These are phyloP conservation scores for Archegozetes longisetosus DNA, from an alignment of 1,140 invertebrate genomes.

Conservation along the genomic window DNA sequence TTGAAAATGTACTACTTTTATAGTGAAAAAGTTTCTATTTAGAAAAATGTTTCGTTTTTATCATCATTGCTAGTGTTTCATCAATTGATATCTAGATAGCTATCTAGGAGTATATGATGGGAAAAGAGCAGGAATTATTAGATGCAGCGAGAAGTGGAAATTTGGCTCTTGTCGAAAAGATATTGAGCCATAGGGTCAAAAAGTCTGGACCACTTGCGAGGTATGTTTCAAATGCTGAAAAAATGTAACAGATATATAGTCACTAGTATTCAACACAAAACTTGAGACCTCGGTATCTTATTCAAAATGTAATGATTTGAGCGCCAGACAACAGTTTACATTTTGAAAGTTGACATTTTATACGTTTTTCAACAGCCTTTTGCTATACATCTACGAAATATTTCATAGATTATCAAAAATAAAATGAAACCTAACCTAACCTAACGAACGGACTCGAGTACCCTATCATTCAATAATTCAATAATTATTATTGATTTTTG, in stretches of 20 bases:
- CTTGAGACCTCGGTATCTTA: not conserved
- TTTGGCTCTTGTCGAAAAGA: slow-evolving; percentile 69
- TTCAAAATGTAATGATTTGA: not conserved
- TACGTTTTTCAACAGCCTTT: not conserved
- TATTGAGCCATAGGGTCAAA: slow-evolving; percentile 69
- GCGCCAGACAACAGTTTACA: not conserved
- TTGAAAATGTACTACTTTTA: no score
- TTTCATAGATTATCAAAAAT: no score
- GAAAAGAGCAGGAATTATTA: slow-evolving; percentile 86
- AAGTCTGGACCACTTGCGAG: slow-evolving; percentile 69
- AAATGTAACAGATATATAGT: not conserved
- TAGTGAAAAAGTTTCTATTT: no score
- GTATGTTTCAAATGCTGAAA: not conserved
- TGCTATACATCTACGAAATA: not conserved
- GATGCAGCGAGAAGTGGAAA: slow-evolving; percentile 86
- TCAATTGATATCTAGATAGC: no score
- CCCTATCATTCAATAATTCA: no score
- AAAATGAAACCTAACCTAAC: no score
- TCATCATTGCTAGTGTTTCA: no score
- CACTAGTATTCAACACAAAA: not conserved
- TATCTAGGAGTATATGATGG: no score
- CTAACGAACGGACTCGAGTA: no score
- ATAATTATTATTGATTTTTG: no score
- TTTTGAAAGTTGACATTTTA: not conserved
- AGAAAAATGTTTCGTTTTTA: no score